Base-by-base conservation (phyloP, 2,113 vertebrate species). In the Apaloderma vittatum region DNA sequence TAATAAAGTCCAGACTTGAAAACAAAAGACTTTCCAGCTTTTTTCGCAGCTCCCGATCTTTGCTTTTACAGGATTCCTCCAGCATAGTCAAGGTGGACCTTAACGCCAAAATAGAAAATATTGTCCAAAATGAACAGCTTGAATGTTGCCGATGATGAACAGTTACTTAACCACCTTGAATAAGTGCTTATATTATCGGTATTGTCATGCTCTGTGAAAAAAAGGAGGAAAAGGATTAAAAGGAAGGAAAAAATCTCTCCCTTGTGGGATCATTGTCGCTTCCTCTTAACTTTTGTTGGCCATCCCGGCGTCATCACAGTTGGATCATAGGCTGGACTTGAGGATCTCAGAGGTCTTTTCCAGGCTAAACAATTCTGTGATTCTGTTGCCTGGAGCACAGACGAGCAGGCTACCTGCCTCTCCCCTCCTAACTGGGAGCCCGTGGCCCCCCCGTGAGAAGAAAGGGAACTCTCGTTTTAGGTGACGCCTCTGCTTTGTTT, bases 381-480 rank as follows among this genome's bases (percentile, higher is more conserved):
- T 40, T 40, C 40, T 40, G 40, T 40, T 12, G 40, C 40, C 36
- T 45, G 49, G 32, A 65, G 61, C 51, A 36, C 45, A 10, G 1
- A 1, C 0, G 0, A 23, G 30, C 8, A 6, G 23, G n/a, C 54
- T 86, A 73, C 86, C 65, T 81, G 51, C 3, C 0, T 21, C 46
- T 74, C 46, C 32, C 15, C 46, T 91, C 26, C 67, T 26, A 55
- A 9, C 34, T 49, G 20, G 22, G 26, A 83, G 72, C 58, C 83
- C 40, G 9, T 0, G 0, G 29, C 24, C 34, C 40, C 40, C 40
- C 40, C 40, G 40, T 40, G 40, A 40, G 40, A 11, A 40, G 40
- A 40, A 12, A 40, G 40, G 12, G 40, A 40, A 40, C 36, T 93
- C 68, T 83, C 84, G 74, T 77, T 91, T 81, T 87, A 74, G 91